phyloP scores from a whole-genome alignment of 2,113 vertebrate genomes.

The Cyrtonyx montezumae region DNA sequence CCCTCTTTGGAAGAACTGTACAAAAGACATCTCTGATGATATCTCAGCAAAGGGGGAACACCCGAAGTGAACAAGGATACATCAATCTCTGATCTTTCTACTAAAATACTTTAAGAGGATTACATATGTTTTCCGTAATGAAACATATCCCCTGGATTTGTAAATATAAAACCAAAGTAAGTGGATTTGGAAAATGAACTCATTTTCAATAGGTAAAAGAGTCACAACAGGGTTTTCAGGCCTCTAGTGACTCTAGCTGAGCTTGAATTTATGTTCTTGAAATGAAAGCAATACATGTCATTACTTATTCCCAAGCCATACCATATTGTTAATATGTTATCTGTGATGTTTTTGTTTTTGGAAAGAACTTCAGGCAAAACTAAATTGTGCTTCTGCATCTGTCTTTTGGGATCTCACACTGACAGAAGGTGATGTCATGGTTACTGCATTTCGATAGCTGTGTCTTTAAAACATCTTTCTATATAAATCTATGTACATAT shows the following conservation, averaged over 20 bases:
- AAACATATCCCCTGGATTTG: background rate
- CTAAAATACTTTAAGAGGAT: conserved; percentile 29
- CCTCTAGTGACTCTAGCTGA: background rate
- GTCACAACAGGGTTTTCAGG: background rate
- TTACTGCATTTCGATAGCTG: background rate
- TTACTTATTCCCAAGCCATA: background rate
- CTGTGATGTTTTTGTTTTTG: background rate
- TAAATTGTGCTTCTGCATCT: background rate
- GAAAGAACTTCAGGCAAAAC: background rate
- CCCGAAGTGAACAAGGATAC: background rate
- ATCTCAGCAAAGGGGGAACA: background rate
- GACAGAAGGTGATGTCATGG: background rate
- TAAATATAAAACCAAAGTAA: conserved; percentile 6
- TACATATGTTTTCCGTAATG: background rate
- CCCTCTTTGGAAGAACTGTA: background rate
- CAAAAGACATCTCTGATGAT: background rate
- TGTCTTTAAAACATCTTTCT: background rate
- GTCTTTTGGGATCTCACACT: background rate
- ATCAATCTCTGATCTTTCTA: background rate
- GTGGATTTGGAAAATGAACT: conserved; percentile 10
- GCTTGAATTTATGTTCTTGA: background rate
- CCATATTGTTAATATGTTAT: background rate
- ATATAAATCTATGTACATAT: background rate
- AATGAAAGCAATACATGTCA: background rate
- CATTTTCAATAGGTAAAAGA: background rate